Evolutionary conservation across 2,113 vertebrate genomes (phyloP).

Genomic region (Cynocephalus volans): DNA sequence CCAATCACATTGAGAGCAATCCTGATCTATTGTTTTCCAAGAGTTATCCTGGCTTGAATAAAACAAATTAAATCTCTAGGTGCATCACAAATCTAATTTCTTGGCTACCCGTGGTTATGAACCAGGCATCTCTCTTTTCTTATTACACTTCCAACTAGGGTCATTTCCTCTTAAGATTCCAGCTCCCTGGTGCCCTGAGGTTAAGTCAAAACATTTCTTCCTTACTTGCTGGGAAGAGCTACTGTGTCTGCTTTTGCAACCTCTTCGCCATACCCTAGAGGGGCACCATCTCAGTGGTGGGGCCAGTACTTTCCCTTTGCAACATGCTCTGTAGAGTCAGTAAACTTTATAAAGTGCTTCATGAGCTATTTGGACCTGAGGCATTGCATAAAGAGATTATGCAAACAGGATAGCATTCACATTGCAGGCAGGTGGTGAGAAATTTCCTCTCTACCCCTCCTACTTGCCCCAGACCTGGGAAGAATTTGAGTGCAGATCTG

Average conservation of each 20-base stretch:
- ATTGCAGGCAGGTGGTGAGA: slow-evolving; percentile 50
- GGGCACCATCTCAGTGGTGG: slow-evolving; percentile 54
- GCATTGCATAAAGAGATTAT: slow-evolving; percentile 77
- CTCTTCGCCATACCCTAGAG: neutral
- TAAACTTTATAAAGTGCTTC: slow-evolving; percentile 76
- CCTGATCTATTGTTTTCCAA: slow-evolving; percentile 67
- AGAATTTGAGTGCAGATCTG: slow-evolving; percentile 54
- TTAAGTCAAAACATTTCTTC: slow-evolving; percentile 63
- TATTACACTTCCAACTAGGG: slow-evolving; percentile 71
- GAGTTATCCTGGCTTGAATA: slow-evolving; percentile 48
- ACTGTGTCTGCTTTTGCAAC: slow-evolving; percentile 33
- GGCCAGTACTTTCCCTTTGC: slow-evolving; percentile 58
- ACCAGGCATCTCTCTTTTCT: slow-evolving; percentile 69
- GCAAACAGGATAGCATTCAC: slow-evolving; percentile 63
- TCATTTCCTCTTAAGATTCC: slow-evolving; percentile 75
- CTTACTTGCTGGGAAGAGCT: slow-evolving; percentile 58
- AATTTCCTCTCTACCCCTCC: neutral
- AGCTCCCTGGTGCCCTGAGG: slow-evolving; percentile 30
- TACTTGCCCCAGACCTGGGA: slow-evolving; percentile 41
- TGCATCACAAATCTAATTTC: slow-evolving; percentile 70
- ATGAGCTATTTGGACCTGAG: slow-evolving; percentile 63
- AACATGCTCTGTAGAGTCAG: slow-evolving; percentile 56
- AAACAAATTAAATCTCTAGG: slow-evolving; percentile 79
- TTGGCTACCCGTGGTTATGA: slow-evolving; percentile 61
- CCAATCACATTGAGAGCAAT: neutral